Conservation (phyloP, 2,888 invertebrate genomes). For the Cephus nigrinus region DNA sequence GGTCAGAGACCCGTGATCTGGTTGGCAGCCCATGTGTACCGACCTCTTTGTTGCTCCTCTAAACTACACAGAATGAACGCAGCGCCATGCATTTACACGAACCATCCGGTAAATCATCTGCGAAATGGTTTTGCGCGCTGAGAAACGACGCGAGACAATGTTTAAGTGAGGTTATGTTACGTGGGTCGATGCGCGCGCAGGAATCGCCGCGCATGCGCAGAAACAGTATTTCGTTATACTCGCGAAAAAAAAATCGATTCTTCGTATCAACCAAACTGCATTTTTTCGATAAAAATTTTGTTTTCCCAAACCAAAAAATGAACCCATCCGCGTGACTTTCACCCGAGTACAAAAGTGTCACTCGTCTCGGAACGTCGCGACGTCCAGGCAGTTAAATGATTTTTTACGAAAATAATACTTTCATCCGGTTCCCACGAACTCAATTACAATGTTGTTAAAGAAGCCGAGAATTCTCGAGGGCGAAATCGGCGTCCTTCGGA, state of each 20-base stretch:
- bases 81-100: not conserved
- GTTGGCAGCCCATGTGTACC: slow-evolving; percentile 59
- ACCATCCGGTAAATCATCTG: not conserved
- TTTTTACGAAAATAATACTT: slow-evolving; percentile 4
- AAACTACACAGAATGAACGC: slow-evolving; percentile 29
- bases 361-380: not conserved
- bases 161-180: no score
- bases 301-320: no score
- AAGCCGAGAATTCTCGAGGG: not conserved
- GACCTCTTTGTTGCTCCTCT: slow-evolving; percentile 35
- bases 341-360: no score
- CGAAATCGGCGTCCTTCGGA: slow-evolving; percentile 21
- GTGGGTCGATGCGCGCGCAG: no score
- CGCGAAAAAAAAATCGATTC: no score
- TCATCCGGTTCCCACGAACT: slow-evolving; percentile 42
- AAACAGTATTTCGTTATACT: no score
- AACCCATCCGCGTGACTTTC: no score
- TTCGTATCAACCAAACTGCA: no score
- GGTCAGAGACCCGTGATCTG: slow-evolving; percentile 61
- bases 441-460: not conserved
- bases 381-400: not conserved
- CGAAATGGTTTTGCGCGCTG: not conserved
- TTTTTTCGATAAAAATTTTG: no score
- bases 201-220: no score
- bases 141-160: not conserved